These are phyloP conservation scores for Betta splendens DNA, from an alignment of 2,797 vertebrate species.

Conservation along the genomic window DNA sequence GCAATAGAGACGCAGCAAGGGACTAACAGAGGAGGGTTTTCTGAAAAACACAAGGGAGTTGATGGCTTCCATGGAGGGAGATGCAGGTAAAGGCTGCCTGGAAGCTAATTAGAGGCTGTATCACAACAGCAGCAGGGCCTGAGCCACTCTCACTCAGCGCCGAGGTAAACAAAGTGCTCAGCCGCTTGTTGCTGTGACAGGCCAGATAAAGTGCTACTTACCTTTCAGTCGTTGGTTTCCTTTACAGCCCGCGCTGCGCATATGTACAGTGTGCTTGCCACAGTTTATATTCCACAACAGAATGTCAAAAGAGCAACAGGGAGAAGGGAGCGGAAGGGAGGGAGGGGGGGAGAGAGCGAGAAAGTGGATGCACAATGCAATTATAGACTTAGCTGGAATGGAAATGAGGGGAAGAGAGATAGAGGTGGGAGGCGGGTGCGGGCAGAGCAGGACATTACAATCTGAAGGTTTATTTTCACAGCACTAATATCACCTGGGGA, in stretches of 20 bases:
- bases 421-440: constrained; percentile 32
- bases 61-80: constrained; percentile 40
- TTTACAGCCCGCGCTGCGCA: constrained; percentile 41
- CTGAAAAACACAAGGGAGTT: constrained; percentile 50
- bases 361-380: constrained; percentile 41
- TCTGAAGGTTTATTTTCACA: constrained; percentile 29
- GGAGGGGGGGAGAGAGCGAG: constrained; percentile 18
- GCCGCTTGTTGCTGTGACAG: constrained; percentile 72
- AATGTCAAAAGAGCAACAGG: constrained; percentile 55
- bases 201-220: constrained; percentile 76
- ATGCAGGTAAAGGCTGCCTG: constrained; percentile 70
- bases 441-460: constrained; percentile 38
- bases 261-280: constrained; percentile 44
- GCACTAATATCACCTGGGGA: constrained; percentile 43
- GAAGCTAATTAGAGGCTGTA: constrained; percentile 74
- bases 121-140: constrained; percentile 68
- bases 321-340: constrained; percentile 14
- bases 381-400: constrained; percentile 56
- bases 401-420: constrained; percentile 40
- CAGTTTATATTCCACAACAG: constrained; percentile 37
- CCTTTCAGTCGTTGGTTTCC: constrained; percentile 71
- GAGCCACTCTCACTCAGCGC: constrained; percentile 63
- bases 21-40: constrained; percentile 22
- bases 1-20: constrained; percentile 27
- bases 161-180: constrained; percentile 74